Base-by-base conservation (phyloP, 2,113 vertebrate species). In the Platanista minor region DNA sequence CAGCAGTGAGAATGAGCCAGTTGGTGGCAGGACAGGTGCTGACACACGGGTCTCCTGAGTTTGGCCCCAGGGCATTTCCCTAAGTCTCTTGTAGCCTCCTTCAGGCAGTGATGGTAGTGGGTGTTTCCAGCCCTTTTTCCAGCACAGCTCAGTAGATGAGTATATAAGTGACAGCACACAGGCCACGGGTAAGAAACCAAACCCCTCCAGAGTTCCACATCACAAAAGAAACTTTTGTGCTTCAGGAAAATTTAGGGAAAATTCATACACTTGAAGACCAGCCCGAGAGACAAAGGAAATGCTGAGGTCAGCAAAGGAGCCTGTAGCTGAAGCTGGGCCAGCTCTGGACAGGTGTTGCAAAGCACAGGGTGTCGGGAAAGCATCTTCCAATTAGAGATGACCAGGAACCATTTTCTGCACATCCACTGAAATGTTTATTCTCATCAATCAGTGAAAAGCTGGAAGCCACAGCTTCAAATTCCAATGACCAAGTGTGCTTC, bases 221-320 rank as follows among this genome's bases (percentile, higher is more conserved):
- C 82, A 93, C 77, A 95, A 20, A 84, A 69, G 36, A 92, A 80
- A 71, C 75, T 80, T 96, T 93, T 91, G 77, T 96, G 77, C 75
- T 85, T 52, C 8, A 33, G 81, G 66, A 88, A 96, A 86, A 95
- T 97, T 87, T 95, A 52, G 87, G 87, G 92, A 25, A 88, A 94
- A 95, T 93, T 78, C 21, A 39, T 83, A n/a, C 67, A 67, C 87
- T 91, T 96, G 75, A 74, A 66, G 74, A 36, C 46, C 13, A 85
- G 27, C 11, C 69, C 0, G 1, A 91, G 69, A 93, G 52, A 91
- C 77, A 81, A 54, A 90, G 69, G 86, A 81, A 81, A 85, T 0
- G 21, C 59, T 29, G 78, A 96, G n/a, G 25, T 29, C 46, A 86
- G 69, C 39, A 36, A 36, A 72, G 46, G 62, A 82, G 81, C 46